Base-by-base conservation (phyloP, 2,113 vertebrate genomes). In the Datnioides undecimradiatus region DNA sequence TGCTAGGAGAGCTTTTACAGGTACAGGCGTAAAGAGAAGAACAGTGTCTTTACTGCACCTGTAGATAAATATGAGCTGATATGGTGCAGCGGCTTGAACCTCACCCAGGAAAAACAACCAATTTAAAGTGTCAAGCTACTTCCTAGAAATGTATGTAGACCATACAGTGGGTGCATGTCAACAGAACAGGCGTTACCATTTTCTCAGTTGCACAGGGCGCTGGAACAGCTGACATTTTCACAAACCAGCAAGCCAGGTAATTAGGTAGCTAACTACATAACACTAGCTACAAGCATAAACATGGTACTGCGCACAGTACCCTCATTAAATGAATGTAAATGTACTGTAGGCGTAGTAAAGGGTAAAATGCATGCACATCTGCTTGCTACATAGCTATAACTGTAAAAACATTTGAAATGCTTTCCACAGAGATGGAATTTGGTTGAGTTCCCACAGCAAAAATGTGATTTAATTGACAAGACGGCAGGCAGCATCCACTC, bases 181-280 rank as follows among this genome's bases (percentile, higher is more conserved):
- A 62, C 59, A 57, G n/a, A 88, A 48, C 65, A 48, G 13, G 45
- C 63, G 63, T 36, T 65, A 80, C 45, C 43, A 51, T 77, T 84
- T 84, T 89, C 64, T 84, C 59, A 60, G 83, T 65, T 67, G 82
- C 64, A 74, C 34, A 38, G 66, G 73, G 48, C 64, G 74, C 41
- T 75, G 43, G 29, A 91, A 90, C 88, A 92, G 91, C 90, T 89
- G 88, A 92, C 85, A 90, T 88, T 89, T 89, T 89, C 90, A 92
- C 88, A 92, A 92, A 89, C 90, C 90, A 93, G 87, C 87, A 91
- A 88, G 84, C 87, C 88, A 91, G 87, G 87, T 93, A 91, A 93
- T 93, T 92, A 88, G 87, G 82, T 87, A 82, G 71, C 86, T 84
- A 90, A 85, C 79, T 80, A 87, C 76, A 60, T 82, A 90, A 90